Percentiles rank a stretch among this genome's conserved stretches.
Evolutionary conservation across 2,888 invertebrate species (phyloP).

Genomic region (Diplazon laetatorius): DNA sequence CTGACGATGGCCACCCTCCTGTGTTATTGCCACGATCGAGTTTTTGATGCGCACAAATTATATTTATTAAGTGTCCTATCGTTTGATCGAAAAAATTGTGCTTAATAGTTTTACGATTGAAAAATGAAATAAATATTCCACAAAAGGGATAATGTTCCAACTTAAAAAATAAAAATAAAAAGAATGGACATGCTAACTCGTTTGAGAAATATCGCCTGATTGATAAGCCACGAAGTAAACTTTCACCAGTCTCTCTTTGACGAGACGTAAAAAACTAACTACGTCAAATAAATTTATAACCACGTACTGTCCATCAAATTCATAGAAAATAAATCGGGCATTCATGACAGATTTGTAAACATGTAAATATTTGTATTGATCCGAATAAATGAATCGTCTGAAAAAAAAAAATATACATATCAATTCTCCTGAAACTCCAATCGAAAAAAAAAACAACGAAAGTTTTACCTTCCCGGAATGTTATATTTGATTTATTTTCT

Average conservation of each 20-base stretch:
- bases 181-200: too few species aligned
- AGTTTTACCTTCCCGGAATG: background rate
- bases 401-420: constrained; percentile 24
- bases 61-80: constrained; percentile 19
- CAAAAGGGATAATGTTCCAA: background rate
- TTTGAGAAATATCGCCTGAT: too few species aligned
- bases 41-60: too few species aligned
- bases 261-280: background rate
- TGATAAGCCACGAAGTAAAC: background rate
- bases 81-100: background rate
- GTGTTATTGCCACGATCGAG: too few species aligned
- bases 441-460: background rate
- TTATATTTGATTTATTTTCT: background rate
- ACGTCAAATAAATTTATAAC: background rate
- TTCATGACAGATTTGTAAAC: constrained; percentile 50
- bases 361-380: constrained; percentile 54
- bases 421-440: background rate
- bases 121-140: background rate
- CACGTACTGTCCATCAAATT: background rate
- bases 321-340: constrained; percentile 6
- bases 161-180: too few species aligned
- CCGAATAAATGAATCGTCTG: constrained; percentile 35
- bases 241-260: background rate
- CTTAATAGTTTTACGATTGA: too few species aligned
- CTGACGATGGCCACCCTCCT: too few species aligned